A percentile compares a stretch with the other conserved stretches of the same genome.
These are phyloP conservation scores for Nesoenas mayeri DNA, from an alignment of 2,113 vertebrate species.

Conservation along the genomic window DNA sequence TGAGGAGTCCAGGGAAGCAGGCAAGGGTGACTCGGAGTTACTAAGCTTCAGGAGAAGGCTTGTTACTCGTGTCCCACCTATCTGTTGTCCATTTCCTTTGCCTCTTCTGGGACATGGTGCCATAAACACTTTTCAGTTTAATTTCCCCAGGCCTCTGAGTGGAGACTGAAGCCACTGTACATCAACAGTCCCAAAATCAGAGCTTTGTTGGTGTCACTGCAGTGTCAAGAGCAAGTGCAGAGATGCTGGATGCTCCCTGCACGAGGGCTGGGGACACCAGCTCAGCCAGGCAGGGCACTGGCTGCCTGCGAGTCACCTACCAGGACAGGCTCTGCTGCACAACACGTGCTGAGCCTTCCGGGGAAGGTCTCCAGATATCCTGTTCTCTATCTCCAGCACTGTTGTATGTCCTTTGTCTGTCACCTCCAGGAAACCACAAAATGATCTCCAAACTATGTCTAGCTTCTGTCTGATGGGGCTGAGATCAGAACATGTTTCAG, in stretches of 20 bases:
- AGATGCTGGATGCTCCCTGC: not conserved
- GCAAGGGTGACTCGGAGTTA: not conserved
- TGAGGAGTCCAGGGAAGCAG: accelerated
- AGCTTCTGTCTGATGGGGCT: not conserved
- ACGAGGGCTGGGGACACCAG: not conserved
- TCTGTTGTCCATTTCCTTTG: not conserved
- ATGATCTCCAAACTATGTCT: not conserved
- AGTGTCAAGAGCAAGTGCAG: not conserved
- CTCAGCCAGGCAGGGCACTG: not conserved
- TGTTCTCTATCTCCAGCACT: not conserved
- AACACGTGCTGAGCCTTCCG: not conserved
- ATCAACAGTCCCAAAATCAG: not conserved
- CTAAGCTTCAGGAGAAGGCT: not conserved
- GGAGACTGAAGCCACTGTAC: not conserved
- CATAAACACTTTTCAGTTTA: not conserved
- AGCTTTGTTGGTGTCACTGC: not conserved
- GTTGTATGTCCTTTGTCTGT: not conserved
- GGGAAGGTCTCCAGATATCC: not conserved
- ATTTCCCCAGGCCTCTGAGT: not conserved
- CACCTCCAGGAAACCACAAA: not conserved
- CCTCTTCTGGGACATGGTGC: not conserved
- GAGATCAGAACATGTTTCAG: not conserved
- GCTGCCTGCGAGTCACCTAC: not conserved
- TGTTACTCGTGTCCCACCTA: not conserved
- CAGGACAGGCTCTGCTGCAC: not conserved